phyloP scores from a whole-genome alignment of 2,888 invertebrate species.

The Sesia bembeciformis region DNA sequence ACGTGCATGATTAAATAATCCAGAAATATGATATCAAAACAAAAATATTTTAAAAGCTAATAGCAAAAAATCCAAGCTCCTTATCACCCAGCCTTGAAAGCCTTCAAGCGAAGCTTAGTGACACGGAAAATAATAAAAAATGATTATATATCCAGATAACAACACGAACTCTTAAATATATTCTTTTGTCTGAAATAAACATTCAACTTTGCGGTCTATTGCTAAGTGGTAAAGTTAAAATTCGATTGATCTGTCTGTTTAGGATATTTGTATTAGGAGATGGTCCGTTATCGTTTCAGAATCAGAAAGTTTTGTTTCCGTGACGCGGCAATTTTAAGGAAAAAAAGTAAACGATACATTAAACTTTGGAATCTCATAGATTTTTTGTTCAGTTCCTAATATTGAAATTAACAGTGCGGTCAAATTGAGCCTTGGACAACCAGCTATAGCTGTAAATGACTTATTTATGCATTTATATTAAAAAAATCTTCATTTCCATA shows the following conservation, averaged over 20 bases:
- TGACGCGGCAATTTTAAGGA: conserved; percentile 17
- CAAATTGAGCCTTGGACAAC: no score
- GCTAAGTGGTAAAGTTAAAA: neutral
- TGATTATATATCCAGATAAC: conserved; percentile 30
- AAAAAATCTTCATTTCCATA: no score
- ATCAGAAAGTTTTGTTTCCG: conserved; percentile 16
- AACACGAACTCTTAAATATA: conserved; percentile 13
- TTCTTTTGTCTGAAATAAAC: conserved; percentile 1
- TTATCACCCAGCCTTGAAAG: conserved; percentile 29
- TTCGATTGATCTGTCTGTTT: neutral
- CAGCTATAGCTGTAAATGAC: no score
- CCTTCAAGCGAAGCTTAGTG: conserved; percentile 27
- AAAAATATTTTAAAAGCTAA: conserved; percentile 23
- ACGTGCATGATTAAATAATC: conserved; percentile 10
- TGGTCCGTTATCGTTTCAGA: neutral
- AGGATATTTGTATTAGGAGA: neutral
- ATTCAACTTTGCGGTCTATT: neutral
- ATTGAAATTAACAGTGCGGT: no score
- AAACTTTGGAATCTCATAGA: no score
- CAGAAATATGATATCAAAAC: conserved; percentile 6
- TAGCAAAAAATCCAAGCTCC: conserved; percentile 32
- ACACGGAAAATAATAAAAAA: conserved; percentile 28
- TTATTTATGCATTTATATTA: no score
- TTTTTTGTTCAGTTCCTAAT: no score
- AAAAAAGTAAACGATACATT: no score